Evolutionary conservation across 2,797 vertebrate genomes (phyloP).

Genomic region (Chrysocyon brachyurus): DNA sequence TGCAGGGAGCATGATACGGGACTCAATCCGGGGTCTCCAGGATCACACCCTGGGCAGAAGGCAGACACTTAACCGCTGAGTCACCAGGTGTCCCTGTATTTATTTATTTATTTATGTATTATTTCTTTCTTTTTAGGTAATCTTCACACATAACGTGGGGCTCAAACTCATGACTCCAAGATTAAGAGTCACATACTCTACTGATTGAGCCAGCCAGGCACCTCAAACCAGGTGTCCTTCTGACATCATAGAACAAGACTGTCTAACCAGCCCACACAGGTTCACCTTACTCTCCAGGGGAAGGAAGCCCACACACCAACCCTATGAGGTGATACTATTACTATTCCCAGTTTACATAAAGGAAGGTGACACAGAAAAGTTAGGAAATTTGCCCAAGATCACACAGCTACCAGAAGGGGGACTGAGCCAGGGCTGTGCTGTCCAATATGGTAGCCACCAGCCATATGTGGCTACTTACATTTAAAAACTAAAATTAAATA

Average conservation of each 20-base stretch:
- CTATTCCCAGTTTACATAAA: not conserved
- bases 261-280: too few relatives aligned
- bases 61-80: too few relatives aligned
- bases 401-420: not conserved
- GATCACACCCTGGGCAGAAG: too few relatives aligned
- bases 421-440: not conserved
- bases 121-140: too few relatives aligned
- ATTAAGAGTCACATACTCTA: not conserved
- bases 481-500: not conserved
- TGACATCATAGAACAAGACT: not conserved
- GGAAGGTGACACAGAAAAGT: not conserved
- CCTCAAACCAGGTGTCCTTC: not conserved
- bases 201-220: too few relatives aligned
- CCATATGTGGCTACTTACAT: not conserved
- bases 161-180: too few relatives aligned
- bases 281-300: not conserved
- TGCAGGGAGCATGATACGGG: too few relatives aligned
- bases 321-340: not conserved
- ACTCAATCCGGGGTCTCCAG: too few relatives aligned
- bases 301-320: not conserved
- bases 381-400: not conserved
- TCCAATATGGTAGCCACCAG: not conserved
- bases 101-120: too few relatives aligned
- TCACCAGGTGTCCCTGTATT: too few relatives aligned
- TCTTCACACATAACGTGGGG: too few relatives aligned